Evolutionary conservation across 2,797 vertebrate genomes (phyloP), one percentile per base, ranked within the genome.

Genomic region (Dryobates pubescens): DNA sequence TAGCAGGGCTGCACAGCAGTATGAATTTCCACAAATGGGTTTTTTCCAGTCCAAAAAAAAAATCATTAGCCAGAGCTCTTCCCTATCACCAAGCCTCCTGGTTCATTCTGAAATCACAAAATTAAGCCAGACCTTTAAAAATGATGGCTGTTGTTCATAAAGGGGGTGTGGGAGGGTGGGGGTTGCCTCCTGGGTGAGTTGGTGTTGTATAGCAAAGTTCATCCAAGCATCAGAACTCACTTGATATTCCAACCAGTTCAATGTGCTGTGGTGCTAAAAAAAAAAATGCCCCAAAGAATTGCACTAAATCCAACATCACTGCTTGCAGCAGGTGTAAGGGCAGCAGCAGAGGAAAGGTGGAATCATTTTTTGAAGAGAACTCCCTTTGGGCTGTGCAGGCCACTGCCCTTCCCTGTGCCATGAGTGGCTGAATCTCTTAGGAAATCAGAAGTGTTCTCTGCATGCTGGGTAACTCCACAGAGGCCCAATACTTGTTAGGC

Each of bases 131-230:
- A 53, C 5, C 4, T 89, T 80, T 54, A 13, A 51, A 23, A 51
- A 45, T 61, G 18, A 36, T 15, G 30, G 73, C 29, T 22, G 7
- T 24, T 51, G 17, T 49, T 49, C 9, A 49, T 5, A 49, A 49
- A 49, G 22, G 22, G 47, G 10, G 1, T 1, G 1, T 0, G 4
- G 1, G 0, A 7, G 41, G 41, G 41, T 16, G 41, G 41, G 16
- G 16, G 41, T 78, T 76, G 5, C 13, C 68, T 7, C 38, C 77
- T 62, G 9, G 1, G 6, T 41, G 3, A 56, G 5, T 36, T 54
- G 11, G 12, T 68, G 18, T 13, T 18, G 13, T 32, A 30, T 19
- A 43, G 7, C 1, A 47, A 67, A 71, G 10, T 47, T 13, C 34
- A 38, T 56, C 27, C 32, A 17, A 5, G 17, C 7, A 29, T 76